Evolutionary conservation across 2,888 invertebrate genomes (phyloP).

Genomic region (Cosmorhoe ocellata): DNA sequence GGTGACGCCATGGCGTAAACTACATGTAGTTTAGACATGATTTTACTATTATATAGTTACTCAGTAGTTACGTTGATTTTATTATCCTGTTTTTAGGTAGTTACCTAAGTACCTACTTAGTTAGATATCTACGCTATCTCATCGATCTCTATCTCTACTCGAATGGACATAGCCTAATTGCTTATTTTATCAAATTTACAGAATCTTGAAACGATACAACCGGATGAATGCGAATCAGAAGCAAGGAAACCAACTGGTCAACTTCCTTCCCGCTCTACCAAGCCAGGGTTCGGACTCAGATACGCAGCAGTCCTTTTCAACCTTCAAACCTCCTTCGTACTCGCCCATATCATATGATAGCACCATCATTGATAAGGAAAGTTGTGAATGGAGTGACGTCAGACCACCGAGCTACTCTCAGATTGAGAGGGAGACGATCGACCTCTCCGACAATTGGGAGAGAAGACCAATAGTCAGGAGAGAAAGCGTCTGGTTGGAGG

Average conservation of each 20-base stretch:
- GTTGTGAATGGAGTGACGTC: conserved; percentile 81
- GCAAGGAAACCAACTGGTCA: conserved; percentile 89
- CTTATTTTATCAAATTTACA: conserved; percentile 37
- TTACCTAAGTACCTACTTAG: background rate
- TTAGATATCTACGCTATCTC: background rate
- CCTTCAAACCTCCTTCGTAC: conserved; percentile 78
- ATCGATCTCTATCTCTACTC: no score
- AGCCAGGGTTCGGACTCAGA: conserved; percentile 70
- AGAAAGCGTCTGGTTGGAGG: conserved; percentile 87
- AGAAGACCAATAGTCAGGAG: conserved; percentile 73
- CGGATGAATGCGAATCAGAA: conserved; percentile 78
- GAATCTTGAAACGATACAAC: conserved; percentile 86
- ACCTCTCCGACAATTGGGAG: conserved; percentile 76
- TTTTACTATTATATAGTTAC: no score
- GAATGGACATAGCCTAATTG: background rate
- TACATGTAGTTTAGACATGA: no score
- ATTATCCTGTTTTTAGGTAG: no score
- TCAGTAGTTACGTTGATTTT: no score
- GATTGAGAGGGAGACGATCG: conserved; percentile 68
- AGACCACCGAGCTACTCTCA: conserved; percentile 79
- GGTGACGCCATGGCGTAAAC: no score
- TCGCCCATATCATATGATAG: conserved; percentile 78
- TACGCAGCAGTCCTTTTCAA: conserved; percentile 75
- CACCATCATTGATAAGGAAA: conserved; percentile 68
- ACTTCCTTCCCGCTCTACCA: conserved; percentile 86